phyloP scores from a whole-genome alignment of 2,113 vertebrate genomes.

The Hydrochoerus hydrochaeris region DNA sequence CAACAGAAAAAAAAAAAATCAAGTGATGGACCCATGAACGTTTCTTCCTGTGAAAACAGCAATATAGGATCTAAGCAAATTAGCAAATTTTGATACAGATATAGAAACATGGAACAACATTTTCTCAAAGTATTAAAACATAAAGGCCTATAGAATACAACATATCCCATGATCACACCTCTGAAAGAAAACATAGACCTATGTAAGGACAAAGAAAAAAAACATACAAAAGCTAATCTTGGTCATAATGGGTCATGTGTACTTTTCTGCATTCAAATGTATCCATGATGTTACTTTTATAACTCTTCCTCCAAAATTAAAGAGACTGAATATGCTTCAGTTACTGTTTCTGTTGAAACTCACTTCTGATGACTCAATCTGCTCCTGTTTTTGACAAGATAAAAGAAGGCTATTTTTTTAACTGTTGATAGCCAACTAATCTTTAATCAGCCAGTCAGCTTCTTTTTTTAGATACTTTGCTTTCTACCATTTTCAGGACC shows the following conservation, averaged over 20 bases:
- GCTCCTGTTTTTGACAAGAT: not conserved
- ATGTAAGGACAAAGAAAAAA: not conserved
- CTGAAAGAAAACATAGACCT: not conserved
- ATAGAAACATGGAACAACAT: not conserved
- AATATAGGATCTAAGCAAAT: not conserved
- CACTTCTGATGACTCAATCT: not conserved
- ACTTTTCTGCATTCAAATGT: slow-evolving; percentile 39
- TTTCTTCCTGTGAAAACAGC: not conserved
- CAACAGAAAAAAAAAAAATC: not conserved
- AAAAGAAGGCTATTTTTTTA: not conserved
- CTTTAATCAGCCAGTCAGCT: not conserved
- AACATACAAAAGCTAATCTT: not conserved
- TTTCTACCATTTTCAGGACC: not conserved
- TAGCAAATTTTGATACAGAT: not conserved
- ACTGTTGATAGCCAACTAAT: not conserved
- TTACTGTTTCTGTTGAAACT: not conserved
- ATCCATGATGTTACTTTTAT: not conserved
- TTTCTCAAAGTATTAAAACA: not conserved
- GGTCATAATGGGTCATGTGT: not conserved
- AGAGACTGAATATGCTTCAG: not conserved
- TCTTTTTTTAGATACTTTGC: not conserved
- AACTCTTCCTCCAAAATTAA: not conserved
- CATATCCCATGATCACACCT: not conserved
- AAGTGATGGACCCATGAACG: not conserved
- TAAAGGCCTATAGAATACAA: not conserved